phyloP scores from a whole-genome alignment of 2,888 invertebrate species.

The Marasmarcha lunaedactyla region DNA sequence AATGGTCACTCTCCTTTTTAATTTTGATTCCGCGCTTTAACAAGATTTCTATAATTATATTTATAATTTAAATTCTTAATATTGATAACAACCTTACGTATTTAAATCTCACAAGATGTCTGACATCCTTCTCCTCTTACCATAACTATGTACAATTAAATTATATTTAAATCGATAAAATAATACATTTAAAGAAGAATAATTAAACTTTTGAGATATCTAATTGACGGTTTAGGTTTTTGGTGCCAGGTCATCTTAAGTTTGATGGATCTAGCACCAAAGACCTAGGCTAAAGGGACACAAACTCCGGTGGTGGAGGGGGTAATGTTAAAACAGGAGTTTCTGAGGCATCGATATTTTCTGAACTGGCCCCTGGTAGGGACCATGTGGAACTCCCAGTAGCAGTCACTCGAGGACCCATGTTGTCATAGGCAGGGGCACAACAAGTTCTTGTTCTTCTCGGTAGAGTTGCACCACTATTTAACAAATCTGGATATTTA shows the following conservation, averaged over 20 bases:
- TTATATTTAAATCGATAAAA: no score
- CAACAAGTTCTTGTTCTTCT: slow-evolving; percentile 59
- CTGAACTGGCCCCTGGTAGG: slow-evolving; percentile 72
- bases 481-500: slow-evolving; percentile 81
- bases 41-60: slow-evolving; percentile 35
- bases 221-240: slow-evolving; percentile 50
- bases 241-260: slow-evolving; percentile 64
- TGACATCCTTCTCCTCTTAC: slow-evolving; percentile 49
- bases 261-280: slow-evolving; percentile 58
- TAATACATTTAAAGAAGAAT: slow-evolving; percentile 28
- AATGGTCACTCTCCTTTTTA: slow-evolving; percentile 29
- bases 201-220: slow-evolving; percentile 54
- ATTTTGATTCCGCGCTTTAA: slow-evolving; percentile 47
- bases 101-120: slow-evolving; percentile 57
- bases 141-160: slow-evolving; percentile 46
- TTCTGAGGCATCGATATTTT: slow-evolving; percentile 42
- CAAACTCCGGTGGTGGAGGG: slow-evolving; percentile 68
- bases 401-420: slow-evolving; percentile 92
- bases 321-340: slow-evolving; percentile 61
- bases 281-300: slow-evolving; percentile 62
- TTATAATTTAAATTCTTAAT: slow-evolving; percentile 37
- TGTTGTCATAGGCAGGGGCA: slow-evolving; percentile 86
- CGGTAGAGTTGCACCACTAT: slow-evolving; percentile 58
- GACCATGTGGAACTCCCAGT: slow-evolving; percentile 87
- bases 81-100: slow-evolving; percentile 64